Conservation (phyloP, 2,113 vertebrate genomes). For the Polyodon spathula region DNA sequence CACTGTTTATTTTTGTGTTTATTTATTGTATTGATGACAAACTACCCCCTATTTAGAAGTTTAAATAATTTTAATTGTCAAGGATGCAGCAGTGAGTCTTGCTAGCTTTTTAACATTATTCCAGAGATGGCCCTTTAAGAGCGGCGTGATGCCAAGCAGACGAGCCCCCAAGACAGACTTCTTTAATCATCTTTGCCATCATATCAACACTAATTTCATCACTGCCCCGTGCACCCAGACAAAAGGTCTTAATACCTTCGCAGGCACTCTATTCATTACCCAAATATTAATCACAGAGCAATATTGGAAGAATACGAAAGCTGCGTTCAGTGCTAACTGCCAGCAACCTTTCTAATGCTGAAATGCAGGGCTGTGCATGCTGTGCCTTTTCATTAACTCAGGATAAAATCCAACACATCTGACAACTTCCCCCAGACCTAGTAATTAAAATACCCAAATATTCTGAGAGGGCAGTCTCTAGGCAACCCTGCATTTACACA, state of each 20-base stretch:
- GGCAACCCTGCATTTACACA: too few relatives aligned
- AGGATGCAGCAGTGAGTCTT: too few relatives aligned
- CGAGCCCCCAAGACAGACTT: neutral
- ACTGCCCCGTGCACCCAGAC: constrained; percentile 1
- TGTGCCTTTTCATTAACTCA: constrained; percentile 2
- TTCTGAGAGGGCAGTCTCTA: neutral
- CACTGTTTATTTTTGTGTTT: too few relatives aligned
- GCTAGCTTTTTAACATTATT: too few relatives aligned
- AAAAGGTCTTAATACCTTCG: constrained; percentile 12
- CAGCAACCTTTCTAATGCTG: neutral
- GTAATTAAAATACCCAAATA: neutral
- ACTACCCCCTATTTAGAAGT: too few relatives aligned
- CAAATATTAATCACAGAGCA: constrained; percentile 7
- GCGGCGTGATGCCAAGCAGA: too few relatives aligned
- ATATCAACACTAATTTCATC: constrained; percentile 8
- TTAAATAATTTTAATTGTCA: too few relatives aligned
- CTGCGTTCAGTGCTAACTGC: neutral
- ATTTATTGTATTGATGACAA: too few relatives aligned
- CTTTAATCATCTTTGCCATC: neutral
- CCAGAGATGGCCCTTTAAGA: too few relatives aligned
- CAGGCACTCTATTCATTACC: constrained; percentile 3
- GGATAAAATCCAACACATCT: neutral
- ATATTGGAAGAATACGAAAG: constrained; percentile 6
- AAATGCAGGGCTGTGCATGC: neutral
- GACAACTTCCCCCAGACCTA: neutral